A percentile compares a stretch with the other conserved stretches of the same genome.
These are phyloP conservation scores for Aporrectodea caliginosa DNA, from an alignment of 1,140 invertebrate genomes.

Conservation along the genomic window DNA sequence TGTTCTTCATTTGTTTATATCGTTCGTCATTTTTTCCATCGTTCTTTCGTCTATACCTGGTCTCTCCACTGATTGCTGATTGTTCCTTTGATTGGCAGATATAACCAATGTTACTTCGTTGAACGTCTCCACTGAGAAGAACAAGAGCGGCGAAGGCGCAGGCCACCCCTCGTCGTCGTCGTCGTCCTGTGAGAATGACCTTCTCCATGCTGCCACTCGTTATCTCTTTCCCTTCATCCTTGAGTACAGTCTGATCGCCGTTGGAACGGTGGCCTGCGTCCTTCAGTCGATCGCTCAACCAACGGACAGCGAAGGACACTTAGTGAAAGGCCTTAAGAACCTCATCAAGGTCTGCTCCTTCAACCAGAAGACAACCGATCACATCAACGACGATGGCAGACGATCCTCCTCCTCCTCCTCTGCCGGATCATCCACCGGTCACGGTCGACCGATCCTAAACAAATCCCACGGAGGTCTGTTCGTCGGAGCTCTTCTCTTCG, in stretches of 20 bases:
- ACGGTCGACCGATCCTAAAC: background rate
- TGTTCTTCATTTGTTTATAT: no score
- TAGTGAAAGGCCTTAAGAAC: background rate
- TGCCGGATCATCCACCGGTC: background rate
- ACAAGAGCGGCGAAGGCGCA: no score
- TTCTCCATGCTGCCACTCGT: constrained; percentile 15
- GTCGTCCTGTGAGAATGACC: constrained; percentile 9
- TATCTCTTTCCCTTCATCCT: constrained; percentile 32
- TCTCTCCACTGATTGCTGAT: no score
- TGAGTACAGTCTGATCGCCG: constrained; percentile 29
- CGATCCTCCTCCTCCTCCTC: background rate
- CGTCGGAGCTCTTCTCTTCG: background rate
- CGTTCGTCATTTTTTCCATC: no score
- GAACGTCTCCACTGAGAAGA: no score
- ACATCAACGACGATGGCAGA: background rate
- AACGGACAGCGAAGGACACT: background rate
- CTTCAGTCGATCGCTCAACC: constrained; percentile 3
- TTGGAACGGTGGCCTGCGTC: constrained; percentile 18
- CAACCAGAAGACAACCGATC: background rate
- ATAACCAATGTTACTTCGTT: no score
- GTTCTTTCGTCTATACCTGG: no score
- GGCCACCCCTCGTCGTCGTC: no score
- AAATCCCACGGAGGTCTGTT: constrained; percentile 19
- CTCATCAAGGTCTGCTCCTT: constrained; percentile 14
- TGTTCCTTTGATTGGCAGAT: no score